A percentile compares a stretch with the other conserved stretches of the same genome.
Conservation (phyloP, 2,797 vertebrate species). For the Aulostomus chinensis region DNA sequence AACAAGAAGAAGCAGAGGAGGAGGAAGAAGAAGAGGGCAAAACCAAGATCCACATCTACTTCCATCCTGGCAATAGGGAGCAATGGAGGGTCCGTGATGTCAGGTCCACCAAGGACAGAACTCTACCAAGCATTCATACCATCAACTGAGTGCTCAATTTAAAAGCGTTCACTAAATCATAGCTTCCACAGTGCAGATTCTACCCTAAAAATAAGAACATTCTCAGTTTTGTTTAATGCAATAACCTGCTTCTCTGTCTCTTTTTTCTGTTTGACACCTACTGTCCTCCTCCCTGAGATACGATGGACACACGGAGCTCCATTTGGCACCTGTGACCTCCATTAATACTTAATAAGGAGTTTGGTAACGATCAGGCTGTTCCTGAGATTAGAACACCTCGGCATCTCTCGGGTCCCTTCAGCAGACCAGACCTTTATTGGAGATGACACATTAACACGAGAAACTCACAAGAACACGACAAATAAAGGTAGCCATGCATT, state of each 20-base stretch:
- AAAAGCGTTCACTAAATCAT: too few relatives aligned
- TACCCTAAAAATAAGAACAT: too few relatives aligned
- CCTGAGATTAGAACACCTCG: slow-evolving; percentile 59
- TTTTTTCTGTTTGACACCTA: slow-evolving; percentile 5
- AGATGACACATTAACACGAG: too few relatives aligned
- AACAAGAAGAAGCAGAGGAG: slow-evolving; percentile 81
- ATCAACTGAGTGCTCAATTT: too few relatives aligned
- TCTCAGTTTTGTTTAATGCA: too few relatives aligned
- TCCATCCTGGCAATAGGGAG: slow-evolving; percentile 44
- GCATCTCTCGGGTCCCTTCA: slow-evolving; percentile 30
- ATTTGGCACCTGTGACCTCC: slow-evolving; percentile 69
- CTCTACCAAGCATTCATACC: too few relatives aligned
- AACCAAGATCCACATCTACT: slow-evolving; percentile 81
- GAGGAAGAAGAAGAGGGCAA: slow-evolving; percentile 80
- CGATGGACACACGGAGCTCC: slow-evolving; percentile 56
- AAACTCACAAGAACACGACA: too few relatives aligned
- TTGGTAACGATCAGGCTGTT: slow-evolving; percentile 75
- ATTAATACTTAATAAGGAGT: slow-evolving; percentile 83
- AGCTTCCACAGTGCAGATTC: too few relatives aligned
- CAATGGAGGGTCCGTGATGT: slow-evolving; percentile 62
- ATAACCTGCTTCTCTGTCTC: background rate
- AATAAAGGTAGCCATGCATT: too few relatives aligned
- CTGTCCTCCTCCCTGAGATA: slow-evolving; percentile 35
- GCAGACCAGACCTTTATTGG: slow-evolving; percentile 23
- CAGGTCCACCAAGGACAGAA: slow-evolving; percentile 12